These are phyloP conservation scores for Caloenas nicobarica DNA, from an alignment of 2,113 vertebrate genomes.

Conservation along the genomic window DNA sequence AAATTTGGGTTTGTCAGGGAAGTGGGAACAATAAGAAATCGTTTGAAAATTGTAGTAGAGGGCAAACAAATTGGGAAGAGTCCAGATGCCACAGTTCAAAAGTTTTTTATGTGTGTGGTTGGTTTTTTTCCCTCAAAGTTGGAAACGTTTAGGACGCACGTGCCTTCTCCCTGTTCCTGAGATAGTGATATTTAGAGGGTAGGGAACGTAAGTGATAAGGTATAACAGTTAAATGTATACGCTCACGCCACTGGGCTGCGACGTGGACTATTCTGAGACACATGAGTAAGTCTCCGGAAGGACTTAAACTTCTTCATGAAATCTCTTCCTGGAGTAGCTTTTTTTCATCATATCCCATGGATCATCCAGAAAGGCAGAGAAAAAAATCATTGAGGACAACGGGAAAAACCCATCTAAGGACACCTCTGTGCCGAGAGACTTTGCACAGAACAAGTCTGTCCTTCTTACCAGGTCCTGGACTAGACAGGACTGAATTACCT, in stretches of 20 bases:
- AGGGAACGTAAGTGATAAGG: neutral
- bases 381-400: rapidly evolving
- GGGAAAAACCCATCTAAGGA: neutral
- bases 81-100: neutral
- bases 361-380: neutral
- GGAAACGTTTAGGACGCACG: neutral
- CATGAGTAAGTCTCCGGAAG: neutral
- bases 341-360: neutral
- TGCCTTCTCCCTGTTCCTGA: neutral
- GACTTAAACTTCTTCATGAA: neutral
- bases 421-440: neutral
- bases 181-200: neutral
- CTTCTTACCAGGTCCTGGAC: neutral
- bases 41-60: neutral
- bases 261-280: neutral
- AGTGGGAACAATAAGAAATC: neutral
- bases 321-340: neutral
- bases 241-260: neutral
- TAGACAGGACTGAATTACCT: too few species aligned
- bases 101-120: too few species aligned
- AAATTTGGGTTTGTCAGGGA: neutral
- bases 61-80: neutral
- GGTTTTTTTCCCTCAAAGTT: neutral
- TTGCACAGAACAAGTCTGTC: neutral
- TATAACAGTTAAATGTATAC: neutral